Percentiles rank a stretch among this genome's conserved stretches.
phyloP scores from a whole-genome alignment of 2,113 vertebrate species.

The Neolamprologus sp. region DNA sequence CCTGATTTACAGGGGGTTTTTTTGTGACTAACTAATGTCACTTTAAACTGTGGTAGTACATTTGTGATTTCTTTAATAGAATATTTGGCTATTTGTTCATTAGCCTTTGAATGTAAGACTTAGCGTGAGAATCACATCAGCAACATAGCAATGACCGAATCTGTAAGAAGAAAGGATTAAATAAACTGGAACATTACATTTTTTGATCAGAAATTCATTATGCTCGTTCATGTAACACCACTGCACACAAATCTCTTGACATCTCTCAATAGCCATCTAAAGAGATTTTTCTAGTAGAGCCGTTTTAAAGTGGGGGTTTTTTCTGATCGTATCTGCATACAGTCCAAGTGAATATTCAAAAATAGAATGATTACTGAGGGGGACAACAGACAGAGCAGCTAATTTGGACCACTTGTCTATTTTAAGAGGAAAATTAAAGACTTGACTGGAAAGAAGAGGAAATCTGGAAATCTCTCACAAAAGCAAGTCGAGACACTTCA shows the following conservation, averaged over 20 bases:
- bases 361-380: neutral
- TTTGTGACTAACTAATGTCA: neutral
- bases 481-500: neutral
- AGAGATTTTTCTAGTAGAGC: neutral
- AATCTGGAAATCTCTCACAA: neutral
- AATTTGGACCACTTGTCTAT: neutral
- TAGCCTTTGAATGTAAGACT: neutral
- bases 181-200: neutral
- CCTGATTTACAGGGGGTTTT: accelerated
- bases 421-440: neutral
- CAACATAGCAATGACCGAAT: neutral
- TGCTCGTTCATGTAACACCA: neutral
- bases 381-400: neutral
- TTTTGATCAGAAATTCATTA: neutral
- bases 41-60: neutral
- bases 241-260: neutral
- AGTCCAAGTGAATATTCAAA: neutral
- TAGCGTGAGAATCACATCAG: neutral
- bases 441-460: neutral
- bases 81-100: neutral
- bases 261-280: neutral
- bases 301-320: accelerated
- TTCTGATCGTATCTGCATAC: neutral
- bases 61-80: neutral
- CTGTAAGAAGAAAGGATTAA: neutral